A percentile compares a stretch with the other conserved stretches of the same genome.
These are phyloP conservation scores for Monochamus saltuarius DNA, from an alignment of 1,140 invertebrate species.

Conservation along the genomic window DNA sequence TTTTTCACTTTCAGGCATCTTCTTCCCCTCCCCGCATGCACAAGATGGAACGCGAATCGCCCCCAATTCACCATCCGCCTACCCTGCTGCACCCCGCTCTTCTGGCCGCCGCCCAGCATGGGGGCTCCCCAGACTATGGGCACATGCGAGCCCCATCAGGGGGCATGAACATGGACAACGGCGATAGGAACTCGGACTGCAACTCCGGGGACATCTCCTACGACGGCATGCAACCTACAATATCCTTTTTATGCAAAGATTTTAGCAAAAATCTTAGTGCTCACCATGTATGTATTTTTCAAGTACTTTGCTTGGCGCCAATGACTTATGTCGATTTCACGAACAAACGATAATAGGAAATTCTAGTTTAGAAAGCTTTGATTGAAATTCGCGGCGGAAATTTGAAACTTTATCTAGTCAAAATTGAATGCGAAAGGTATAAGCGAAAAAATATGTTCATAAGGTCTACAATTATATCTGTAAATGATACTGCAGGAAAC, in stretches of 20 bases:
- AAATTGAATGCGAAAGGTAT: not conserved
- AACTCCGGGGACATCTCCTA: conserved; percentile 84
- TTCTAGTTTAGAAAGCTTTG: not conserved
- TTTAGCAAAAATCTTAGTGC: conserved; percentile 40
- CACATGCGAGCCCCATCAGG: conserved; percentile 59
- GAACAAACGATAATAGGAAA: not conserved
- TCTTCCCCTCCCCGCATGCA: conserved; percentile 58
- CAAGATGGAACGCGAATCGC: conserved; percentile 73
- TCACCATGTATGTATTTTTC: conserved; percentile 35
- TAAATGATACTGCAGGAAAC: too few relatives aligned
- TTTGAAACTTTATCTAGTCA: not conserved
- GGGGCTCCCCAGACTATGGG: conserved; percentile 73
- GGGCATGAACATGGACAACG: conserved; percentile 68
- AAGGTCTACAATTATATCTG: too few relatives aligned
- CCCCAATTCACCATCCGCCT: conserved; percentile 75
- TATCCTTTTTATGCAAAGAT: conserved; percentile 78
- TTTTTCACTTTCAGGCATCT: conserved; percentile 47
- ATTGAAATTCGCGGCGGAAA: too few relatives aligned
- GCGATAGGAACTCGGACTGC: conserved; percentile 82
- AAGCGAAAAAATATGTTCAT: too few relatives aligned
- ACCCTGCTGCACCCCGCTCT: conserved; percentile 78
- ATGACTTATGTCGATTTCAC: not conserved
- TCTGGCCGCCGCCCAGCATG: conserved; percentile 75
- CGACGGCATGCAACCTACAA: conserved; percentile 89
- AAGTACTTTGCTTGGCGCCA: conserved; percentile 11